Percentiles rank a stretch among this genome's conserved stretches.
Conservation (phyloP, 1,140 invertebrate species). For the Oryzaephilus surinamensis region DNA sequence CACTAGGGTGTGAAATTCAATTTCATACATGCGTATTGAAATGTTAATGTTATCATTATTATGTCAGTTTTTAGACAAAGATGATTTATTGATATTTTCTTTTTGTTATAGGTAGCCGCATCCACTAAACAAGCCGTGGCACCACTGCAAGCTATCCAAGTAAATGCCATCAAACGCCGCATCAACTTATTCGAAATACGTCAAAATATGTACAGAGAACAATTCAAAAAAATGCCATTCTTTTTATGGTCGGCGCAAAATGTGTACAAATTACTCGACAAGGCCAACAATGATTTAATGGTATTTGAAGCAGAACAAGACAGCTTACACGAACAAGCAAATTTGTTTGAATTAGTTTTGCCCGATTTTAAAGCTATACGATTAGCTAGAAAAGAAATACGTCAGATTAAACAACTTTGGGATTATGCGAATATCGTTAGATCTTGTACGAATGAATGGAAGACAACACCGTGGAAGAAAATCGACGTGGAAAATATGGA, state of each 20-base stretch:
- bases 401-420: conserved; percentile 74
- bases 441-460: conserved; percentile 81
- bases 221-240: conserved; percentile 53
- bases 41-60: no score
- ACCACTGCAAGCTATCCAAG: conserved; percentile 57
- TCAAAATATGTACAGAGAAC: conserved; percentile 65
- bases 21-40: no score
- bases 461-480: conserved; percentile 82
- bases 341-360: conserved; percentile 75
- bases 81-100: no score
- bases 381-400: conserved; percentile 64
- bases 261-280: conserved; percentile 66
- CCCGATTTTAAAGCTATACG: conserved; percentile 73
- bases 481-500: conserved; percentile 92
- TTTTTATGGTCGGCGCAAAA: conserved; percentile 63
- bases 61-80: no score
- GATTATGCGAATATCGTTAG: conserved; percentile 77
- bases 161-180: conserved; percentile 48
- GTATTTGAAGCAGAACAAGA: conserved; percentile 60
- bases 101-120: no score
- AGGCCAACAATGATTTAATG: conserved; percentile 54
- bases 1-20: no score
- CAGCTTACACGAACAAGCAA: conserved; percentile 59
- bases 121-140: conserved; percentile 78
- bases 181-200: conserved; percentile 68